Conservation (phyloP, 2,888 invertebrate genomes). For the Tachystola acroxantha region DNA sequence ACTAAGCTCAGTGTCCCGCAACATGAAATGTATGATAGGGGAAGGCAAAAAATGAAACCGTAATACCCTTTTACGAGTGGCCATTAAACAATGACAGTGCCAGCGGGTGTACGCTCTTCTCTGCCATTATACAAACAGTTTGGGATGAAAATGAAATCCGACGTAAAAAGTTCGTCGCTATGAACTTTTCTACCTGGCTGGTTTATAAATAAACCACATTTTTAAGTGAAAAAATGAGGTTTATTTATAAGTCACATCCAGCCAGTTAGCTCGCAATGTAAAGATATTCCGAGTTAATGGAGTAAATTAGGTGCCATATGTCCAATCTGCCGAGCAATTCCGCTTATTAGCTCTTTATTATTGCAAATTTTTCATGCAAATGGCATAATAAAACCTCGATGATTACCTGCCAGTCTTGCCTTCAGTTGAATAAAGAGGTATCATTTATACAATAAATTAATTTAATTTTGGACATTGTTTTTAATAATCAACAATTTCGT, state of each 20-base stretch:
- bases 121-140: constrained; percentile 24
- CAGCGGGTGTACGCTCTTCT: constrained; percentile 25
- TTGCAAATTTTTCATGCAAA: constrained; percentile 8
- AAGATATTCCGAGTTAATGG: constrained; percentile 20
- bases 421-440: not conserved
- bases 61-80: constrained; percentile 43
- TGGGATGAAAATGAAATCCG: constrained; percentile 17
- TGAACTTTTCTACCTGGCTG: constrained; percentile 23
- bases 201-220: constrained; percentile 14
- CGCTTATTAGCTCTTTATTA: constrained; percentile 7
- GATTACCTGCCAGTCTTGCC: not conserved
- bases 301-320: constrained; percentile 14
- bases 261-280: constrained; percentile 12
- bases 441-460: not conserved
- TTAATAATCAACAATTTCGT: not conserved
- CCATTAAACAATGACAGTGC: constrained; percentile 51
- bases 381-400: not conserved
- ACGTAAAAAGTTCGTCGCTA: constrained; percentile 16
- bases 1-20: constrained; percentile 12
- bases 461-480: not conserved
- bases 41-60: constrained; percentile 37
- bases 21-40: constrained; percentile 23
- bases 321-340: constrained; percentile 17
- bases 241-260: too few relatives aligned
- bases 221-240: too few relatives aligned